Evolutionary conservation across 2,113 vertebrate species (phyloP).

Genomic region (Chrysemys picta): DNA sequence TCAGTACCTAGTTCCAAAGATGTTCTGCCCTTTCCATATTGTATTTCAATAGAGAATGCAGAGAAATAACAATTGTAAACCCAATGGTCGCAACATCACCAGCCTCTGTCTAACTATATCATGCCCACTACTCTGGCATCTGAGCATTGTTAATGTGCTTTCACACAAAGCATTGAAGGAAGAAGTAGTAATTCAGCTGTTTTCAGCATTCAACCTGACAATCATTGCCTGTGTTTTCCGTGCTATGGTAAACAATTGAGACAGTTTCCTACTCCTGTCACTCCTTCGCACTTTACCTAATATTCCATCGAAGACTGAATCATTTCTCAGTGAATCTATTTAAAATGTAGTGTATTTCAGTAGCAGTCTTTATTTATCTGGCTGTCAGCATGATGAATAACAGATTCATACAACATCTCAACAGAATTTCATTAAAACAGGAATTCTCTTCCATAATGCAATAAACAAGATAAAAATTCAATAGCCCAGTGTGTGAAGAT

Average conservation of each 20-base stretch:
- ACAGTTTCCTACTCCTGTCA: not conserved
- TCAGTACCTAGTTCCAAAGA: not conserved
- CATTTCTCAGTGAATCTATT: not conserved
- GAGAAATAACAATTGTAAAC: not conserved
- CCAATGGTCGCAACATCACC: not conserved
- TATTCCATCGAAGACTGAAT: not conserved
- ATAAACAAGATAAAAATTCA: not conserved
- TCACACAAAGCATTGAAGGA: not conserved
- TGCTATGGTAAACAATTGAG: not conserved
- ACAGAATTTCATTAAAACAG: not conserved
- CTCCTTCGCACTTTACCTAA: not conserved
- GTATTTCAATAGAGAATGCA: not conserved
- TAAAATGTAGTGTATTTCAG: not conserved
- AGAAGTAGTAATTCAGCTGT: not conserved
- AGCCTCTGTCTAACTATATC: not conserved
- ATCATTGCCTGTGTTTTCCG: not conserved
- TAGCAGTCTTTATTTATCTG: not conserved
- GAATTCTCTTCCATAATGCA: not conserved
- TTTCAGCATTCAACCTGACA: not conserved
- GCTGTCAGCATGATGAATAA: not conserved
- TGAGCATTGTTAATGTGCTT: not conserved
- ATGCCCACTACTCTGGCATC: not conserved
- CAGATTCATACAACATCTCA: not conserved
- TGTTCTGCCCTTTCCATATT: not conserved
- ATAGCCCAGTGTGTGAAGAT: rapidly evolving